These are phyloP conservation scores for Alcis repandata DNA, from an alignment of 2,888 invertebrate species.

Conservation along the genomic window DNA sequence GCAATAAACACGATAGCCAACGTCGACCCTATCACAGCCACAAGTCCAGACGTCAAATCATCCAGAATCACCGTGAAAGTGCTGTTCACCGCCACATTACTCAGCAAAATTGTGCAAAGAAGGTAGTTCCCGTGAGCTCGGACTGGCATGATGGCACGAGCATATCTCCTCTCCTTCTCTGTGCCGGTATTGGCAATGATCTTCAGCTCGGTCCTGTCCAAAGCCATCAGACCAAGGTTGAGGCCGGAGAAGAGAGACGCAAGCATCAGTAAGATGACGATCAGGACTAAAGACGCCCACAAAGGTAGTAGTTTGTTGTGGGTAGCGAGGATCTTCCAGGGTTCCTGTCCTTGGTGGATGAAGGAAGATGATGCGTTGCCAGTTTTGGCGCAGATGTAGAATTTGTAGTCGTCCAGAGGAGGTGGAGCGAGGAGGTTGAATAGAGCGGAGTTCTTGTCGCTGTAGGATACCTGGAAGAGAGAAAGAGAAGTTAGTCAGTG, in stretches of 20 bases:
- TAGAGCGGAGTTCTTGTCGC: slow-evolving; percentile 63
- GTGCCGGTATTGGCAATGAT: slow-evolving; percentile 97
- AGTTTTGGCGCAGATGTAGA: slow-evolving; percentile 77
- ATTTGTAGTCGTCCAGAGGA: slow-evolving; percentile 67
- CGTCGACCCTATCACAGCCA: slow-evolving; percentile 96
- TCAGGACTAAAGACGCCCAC: slow-evolving; percentile 92
- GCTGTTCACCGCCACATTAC: slow-evolving; percentile 98
- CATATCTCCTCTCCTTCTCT: slow-evolving; percentile 93
- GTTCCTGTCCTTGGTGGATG: slow-evolving; percentile 89
- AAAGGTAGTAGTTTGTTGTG: slow-evolving; percentile 91
- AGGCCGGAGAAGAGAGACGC: slow-evolving; percentile 99
- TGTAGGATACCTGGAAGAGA: slow-evolving; percentile 62
- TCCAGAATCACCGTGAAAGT: slow-evolving; percentile 98
- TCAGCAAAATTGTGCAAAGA: slow-evolving; percentile 92
- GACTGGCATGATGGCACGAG: slow-evolving; percentile 96
- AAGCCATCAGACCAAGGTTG: slow-evolving; percentile 98
- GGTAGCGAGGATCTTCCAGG: slow-evolving; percentile 89
- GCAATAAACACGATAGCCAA: slow-evolving; percentile 98
- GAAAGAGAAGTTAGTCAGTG: too few species aligned
- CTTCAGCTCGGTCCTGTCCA: slow-evolving; percentile 97
- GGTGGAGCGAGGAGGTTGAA: slow-evolving; percentile 68
- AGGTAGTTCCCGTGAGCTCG: slow-evolving; percentile 97
- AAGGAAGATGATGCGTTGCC: slow-evolving; percentile 64
- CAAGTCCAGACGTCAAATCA: slow-evolving; percentile 95
- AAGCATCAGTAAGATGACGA: slow-evolving; percentile 91